Conservation (phyloP, 1,140 invertebrate species). For the Drosophila takahashii region DNA sequence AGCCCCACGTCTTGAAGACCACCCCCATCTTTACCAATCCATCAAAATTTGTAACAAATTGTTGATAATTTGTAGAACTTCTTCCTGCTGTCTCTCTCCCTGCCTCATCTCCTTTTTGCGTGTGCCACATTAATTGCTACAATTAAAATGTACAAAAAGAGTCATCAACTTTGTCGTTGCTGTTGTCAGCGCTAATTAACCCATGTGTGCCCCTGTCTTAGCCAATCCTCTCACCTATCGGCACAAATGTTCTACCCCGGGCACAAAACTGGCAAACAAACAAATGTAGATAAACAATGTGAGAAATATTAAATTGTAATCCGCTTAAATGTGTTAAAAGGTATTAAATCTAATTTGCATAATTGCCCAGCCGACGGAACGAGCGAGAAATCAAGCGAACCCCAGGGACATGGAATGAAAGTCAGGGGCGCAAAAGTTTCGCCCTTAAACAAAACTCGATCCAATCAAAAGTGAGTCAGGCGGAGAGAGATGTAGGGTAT, state of each 20-base stretch:
- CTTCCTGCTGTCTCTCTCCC: slow-evolving; percentile 13
- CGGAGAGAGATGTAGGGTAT: slow-evolving; percentile 3
- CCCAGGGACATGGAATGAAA: slow-evolving; percentile 8
- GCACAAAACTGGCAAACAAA: slow-evolving; percentile 40
- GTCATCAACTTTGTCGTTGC: slow-evolving; percentile 41
- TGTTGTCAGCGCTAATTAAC: slow-evolving; percentile 65
- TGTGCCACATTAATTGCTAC: slow-evolving; percentile 65
- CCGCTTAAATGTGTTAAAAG: slow-evolving; percentile 84
- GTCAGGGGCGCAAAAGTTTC: slow-evolving; percentile 50
- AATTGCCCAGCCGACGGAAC: slow-evolving; percentile 63
- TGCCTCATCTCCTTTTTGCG: slow-evolving; percentile 1
- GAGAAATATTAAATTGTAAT: slow-evolving; percentile 84
- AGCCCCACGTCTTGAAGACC: neutral
- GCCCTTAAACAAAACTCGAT: slow-evolving; percentile 49
- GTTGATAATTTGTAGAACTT: slow-evolving; percentile 40
- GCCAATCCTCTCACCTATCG: slow-evolving; percentile 46
- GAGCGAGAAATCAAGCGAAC: slow-evolving; percentile 20
- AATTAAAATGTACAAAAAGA: slow-evolving; percentile 78
- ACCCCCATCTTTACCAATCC: slow-evolving; percentile 1
- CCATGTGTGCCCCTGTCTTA: slow-evolving; percentile 46
- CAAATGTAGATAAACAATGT: slow-evolving; percentile 67
- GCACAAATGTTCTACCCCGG: slow-evolving; percentile 13
- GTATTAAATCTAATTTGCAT: slow-evolving; percentile 84
- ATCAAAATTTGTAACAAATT: slow-evolving; percentile 51
- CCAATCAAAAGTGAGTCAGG: slow-evolving; percentile 71